Conservation (phyloP, 53 echinoderm and acorn worm species). For the Paracentrotus lividus region DNA sequence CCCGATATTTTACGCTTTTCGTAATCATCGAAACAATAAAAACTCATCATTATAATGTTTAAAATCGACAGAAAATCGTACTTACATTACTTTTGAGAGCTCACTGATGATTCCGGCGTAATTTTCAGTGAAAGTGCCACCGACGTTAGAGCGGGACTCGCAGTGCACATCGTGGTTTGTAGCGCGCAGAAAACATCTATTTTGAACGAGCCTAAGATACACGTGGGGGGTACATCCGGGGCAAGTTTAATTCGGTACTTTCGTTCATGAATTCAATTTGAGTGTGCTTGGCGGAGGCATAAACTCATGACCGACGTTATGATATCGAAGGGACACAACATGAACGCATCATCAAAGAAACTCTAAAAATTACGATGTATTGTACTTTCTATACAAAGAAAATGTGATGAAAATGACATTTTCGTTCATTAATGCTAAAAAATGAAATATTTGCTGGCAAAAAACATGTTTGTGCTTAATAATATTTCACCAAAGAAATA, state of each 20-base stretch:
- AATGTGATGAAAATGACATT: conserved; percentile 32
- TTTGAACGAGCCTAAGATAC: conserved; percentile 9
- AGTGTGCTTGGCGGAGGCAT: conserved; percentile 29
- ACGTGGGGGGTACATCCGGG: conserved; percentile 6
- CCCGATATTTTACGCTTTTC: conserved; percentile 39
- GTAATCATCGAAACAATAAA: conserved; percentile 32
- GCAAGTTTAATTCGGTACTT: not conserved
- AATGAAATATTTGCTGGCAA: conserved; percentile 27
- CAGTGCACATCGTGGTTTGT: conserved; percentile 28
- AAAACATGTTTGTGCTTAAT: conserved; percentile 27
- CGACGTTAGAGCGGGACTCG: conserved; percentile 15
- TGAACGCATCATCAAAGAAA: conserved; percentile 29
- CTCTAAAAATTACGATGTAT: conserved; percentile 28
- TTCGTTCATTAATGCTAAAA: conserved; percentile 39
- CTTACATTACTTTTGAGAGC: conserved; percentile 39
- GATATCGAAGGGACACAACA: conserved; percentile 35
- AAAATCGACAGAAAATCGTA: conserved; percentile 27
- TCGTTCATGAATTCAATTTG: conserved; percentile 21
- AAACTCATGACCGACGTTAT: conserved; percentile 29
- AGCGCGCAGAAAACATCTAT: conserved; percentile 21
- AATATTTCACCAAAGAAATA: conserved; percentile 33
- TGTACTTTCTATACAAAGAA: conserved; percentile 21
- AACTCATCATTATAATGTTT: conserved; percentile 21
- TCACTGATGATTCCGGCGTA: conserved; percentile 28
- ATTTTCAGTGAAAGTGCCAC: conserved; percentile 33